Conservation (phyloP, 2,113 vertebrate species). For the Pelobates fuscus region DNA sequence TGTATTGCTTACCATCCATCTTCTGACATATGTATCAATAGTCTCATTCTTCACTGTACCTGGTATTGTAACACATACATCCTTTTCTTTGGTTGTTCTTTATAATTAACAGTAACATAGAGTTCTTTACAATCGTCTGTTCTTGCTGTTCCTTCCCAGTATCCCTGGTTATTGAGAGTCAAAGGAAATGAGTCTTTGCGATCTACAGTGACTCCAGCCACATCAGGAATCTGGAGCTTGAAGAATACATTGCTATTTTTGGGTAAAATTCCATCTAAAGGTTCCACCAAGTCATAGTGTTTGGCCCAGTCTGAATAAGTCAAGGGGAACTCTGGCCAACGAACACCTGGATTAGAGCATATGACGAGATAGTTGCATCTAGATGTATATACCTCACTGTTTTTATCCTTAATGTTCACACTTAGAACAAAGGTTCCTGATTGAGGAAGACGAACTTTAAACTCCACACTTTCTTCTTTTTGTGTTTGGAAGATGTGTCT, state of each 20-base stretch:
- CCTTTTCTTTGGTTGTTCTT: constrained; percentile 4
- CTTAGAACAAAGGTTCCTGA: constrained; percentile 51
- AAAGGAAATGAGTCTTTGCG: constrained; percentile 28
- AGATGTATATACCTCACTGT: constrained; percentile 23
- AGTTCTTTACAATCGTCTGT: constrained; percentile 43
- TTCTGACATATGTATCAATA: no score
- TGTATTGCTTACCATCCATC: no score
- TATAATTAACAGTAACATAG: constrained; percentile 33
- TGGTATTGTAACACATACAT: constrained; percentile 52
- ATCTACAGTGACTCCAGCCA: constrained; percentile 42
- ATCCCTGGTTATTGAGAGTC: constrained; percentile 40
- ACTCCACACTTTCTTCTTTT: constrained; percentile 39
- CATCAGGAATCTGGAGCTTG: constrained; percentile 51
- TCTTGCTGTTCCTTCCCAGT: constrained; percentile 54
- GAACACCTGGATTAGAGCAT: constrained; percentile 49
- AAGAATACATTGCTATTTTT: constrained; percentile 50
- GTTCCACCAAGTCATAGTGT: constrained; percentile 53
- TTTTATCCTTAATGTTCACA: constrained; percentile 45
- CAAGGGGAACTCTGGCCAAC: constrained; percentile 54
- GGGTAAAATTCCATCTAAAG: constrained; percentile 55
- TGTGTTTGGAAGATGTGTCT: constrained; percentile 51
- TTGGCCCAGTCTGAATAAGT: constrained; percentile 50
- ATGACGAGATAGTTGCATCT: constrained; percentile 56
- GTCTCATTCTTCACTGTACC: constrained; percentile 30
- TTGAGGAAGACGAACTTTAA: constrained; percentile 52